Base-by-base conservation (phyloP, 1,140 invertebrate species). In the Drosophila ironensis region DNA sequence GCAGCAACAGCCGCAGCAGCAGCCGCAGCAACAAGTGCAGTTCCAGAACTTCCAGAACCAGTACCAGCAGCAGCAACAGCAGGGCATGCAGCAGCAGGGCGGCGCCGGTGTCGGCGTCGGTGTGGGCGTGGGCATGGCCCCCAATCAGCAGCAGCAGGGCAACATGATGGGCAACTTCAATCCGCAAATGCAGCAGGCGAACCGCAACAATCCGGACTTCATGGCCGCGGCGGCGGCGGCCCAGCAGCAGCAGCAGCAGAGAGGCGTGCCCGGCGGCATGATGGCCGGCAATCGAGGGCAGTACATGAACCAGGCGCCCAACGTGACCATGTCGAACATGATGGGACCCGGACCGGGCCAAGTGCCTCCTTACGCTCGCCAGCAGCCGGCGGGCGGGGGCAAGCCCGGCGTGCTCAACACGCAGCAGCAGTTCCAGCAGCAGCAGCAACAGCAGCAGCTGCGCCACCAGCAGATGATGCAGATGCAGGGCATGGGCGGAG, bases 311-410 rank as follows among this genome's bases (percentile, higher is more conserved):
- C 88, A 87, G 51, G 75, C 88, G 37, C 77, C 89, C 20, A 87
- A 91, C 72, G 88, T 91, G 9, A 90, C 92, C 0, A 91, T 91
- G 64, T 91, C 91, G 25, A 92, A 92, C 47, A 89, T 92, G 66
- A 92, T 92, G 78, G 90, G 91, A 3, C 88, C 88, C 1, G 88
- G 88, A 16, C 72, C 90, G 77, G 80, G 77, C 5, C 91, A 92
- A 41, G 76, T 92, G 24, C 89, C 89, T 3, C 92, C 91, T 0
- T 93, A 92, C 70, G 87, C 53, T 24, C 60, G 87, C 0, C 89
- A 88, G 50, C 89, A 88, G 40, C 44, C 73, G 5, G 59, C 75
- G 3, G 81, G 88, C 37, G 84, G 88, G 17, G 89, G 89, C 24
- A 90, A 90, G 47, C 88, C 88, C 3, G 73, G 72, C 1, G 86